Base-by-base conservation (phyloP, 92 coral and sea anemone species). In the Chrysogorgia sp. region DNA sequence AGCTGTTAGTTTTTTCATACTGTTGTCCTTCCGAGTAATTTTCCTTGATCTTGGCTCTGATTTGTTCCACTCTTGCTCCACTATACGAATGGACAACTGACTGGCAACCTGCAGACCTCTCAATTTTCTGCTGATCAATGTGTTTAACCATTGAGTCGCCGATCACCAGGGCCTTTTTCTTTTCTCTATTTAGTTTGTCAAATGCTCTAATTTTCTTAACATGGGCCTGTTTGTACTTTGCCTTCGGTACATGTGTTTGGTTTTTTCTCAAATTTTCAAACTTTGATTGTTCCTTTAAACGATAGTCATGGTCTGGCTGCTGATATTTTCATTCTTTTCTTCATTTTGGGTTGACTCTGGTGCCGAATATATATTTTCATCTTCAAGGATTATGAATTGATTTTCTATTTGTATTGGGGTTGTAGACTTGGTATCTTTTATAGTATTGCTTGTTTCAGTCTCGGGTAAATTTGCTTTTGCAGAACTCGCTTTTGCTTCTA, bases 31-130 rank as follows among this genome's bases (percentile, higher is more conserved):
- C n/a, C n/a, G n/a, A n/a, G n/a, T n/a, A n/a, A n/a, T n/a, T n/a
- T n/a, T 9, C 34, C 26, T 59, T 59, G 23, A 59, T 59, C 66
- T 59, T 59, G 9, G 9, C 4, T 19, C 2, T 59, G 34, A 59
- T 59, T 59, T 59, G 66, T 21, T 59, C 66, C 30, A 59, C 66
- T 59, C 17, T 59, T 4, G 66, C 66, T n/a, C 32, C 66, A 59
- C 66, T 59, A 15, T 59, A 25, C 14, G 66, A 3, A 30, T 59
- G 34, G 66, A 59, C 66, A n/a, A 59, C 66, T 59, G 66, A 59
- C n/a, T n/a, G n/a, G n/a, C n/a, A n/a, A n/a, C n/a, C n/a, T n/a
- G n/a, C n/a, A n/a, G n/a, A n/a, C n/a, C n/a, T n/a, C n/a, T n/a
- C n/a, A n/a, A n/a, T n/a, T n/a, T n/a, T n/a, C n/a, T n/a, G n/a